Conservation (phyloP, 2,797 vertebrate species). For the Dicrostonyx torquatus region DNA sequence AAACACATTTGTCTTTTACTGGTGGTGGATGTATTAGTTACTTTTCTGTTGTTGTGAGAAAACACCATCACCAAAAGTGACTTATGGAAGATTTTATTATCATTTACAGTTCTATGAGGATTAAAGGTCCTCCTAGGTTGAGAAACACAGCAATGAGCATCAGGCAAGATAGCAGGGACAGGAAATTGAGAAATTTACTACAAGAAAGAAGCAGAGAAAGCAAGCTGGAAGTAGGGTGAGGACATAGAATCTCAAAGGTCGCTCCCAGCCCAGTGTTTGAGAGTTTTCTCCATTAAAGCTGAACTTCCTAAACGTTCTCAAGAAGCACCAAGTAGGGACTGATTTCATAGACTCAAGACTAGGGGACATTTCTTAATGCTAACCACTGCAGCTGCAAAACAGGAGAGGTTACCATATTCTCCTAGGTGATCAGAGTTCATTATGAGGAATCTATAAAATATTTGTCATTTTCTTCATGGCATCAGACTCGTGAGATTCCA, state of each 20-base stretch:
- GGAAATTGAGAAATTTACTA: not conserved
- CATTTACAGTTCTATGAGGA: not conserved
- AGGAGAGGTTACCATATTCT: not conserved
- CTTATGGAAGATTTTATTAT: not conserved
- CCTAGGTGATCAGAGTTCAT: not conserved
- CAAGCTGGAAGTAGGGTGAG: too few relatives aligned
- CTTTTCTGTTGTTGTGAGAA: not conserved
- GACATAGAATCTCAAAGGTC: not conserved
- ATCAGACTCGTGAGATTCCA: constrained; percentile 5
- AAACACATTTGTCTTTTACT: constrained; percentile 48
- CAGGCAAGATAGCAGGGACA: not conserved
- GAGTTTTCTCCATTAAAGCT: not conserved
- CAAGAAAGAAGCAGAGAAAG: not conserved
- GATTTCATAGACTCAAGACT: not conserved
- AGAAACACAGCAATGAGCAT: not conserved
- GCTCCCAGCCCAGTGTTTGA: not conserved
- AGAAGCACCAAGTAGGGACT: not conserved
- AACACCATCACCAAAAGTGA: not conserved
- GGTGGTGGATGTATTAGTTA: not conserved
- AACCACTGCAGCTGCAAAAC: not conserved
- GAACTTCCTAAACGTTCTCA: not conserved
- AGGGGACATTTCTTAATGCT: not conserved
- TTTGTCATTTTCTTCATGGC: not conserved
- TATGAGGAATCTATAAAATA: constrained; percentile 16
- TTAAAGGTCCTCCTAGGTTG: not conserved